These are phyloP conservation scores for Leptobrachium ailaonicum DNA, from an alignment of 2,113 vertebrate genomes.

Conservation along the genomic window DNA sequence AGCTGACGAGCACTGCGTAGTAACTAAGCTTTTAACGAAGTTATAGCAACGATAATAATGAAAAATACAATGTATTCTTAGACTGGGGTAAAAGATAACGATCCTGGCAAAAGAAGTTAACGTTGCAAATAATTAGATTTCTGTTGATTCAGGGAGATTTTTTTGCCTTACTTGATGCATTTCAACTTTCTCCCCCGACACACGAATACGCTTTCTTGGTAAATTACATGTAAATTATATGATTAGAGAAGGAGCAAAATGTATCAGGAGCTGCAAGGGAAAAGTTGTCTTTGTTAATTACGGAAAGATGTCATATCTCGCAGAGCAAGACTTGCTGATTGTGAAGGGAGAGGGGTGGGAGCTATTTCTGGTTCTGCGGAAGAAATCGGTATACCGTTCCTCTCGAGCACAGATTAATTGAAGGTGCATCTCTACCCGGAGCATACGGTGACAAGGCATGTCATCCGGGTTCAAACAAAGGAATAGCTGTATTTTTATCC, in stretches of 20 bases:
- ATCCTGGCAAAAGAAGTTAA: too few species aligned
- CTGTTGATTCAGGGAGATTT: too few species aligned
- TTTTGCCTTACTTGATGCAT: too few species aligned
- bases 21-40: too few species aligned
- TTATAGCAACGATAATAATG: too few species aligned
- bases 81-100: too few species aligned
- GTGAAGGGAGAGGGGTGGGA: conserved; percentile 3
- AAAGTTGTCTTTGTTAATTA: conserved; percentile 7
- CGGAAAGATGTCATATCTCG: conserved; percentile 6
- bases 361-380: conserved; percentile 14
- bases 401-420: conserved; percentile 38
- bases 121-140: too few species aligned
- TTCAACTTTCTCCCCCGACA: neutral
- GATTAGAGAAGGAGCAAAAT: neutral
- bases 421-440: conserved; percentile 6
- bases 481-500: conserved; percentile 27
- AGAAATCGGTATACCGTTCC: conserved; percentile 2
- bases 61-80: too few species aligned
- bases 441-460: conserved; percentile 13
- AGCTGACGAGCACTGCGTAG: too few species aligned
- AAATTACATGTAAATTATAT: neutral
- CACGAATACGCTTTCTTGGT: neutral
- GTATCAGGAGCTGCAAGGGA: neutral
- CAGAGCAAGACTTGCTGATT: conserved; percentile 3
- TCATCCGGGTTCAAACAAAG: conserved; percentile 25